A percentile compares a stretch with the other conserved stretches of the same genome.
phyloP scores from a whole-genome alignment of 1,140 invertebrate species.

The Drosophila leontia region DNA sequence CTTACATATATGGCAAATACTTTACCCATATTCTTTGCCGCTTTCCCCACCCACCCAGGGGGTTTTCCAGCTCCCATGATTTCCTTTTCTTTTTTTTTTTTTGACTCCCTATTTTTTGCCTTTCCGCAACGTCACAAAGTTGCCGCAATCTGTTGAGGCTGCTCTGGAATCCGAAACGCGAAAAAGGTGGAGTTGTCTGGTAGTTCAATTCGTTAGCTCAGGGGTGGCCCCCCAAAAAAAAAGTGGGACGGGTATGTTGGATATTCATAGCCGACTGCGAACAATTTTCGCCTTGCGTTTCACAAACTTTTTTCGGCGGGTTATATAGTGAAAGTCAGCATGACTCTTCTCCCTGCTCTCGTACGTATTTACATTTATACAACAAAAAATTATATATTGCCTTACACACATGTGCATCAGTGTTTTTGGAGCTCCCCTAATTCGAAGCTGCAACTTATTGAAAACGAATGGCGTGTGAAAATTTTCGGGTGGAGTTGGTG shows the following conservation, averaged over 20 bases:
- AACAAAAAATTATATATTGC: conserved; percentile 21
- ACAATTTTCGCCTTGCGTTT: conserved; percentile 72
- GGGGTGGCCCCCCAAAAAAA: conserved; percentile 14
- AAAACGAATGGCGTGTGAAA: conserved; percentile 81
- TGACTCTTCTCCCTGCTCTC: conserved; percentile 51
- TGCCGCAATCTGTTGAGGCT: conserved; percentile 70
- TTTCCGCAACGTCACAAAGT: conserved; percentile 61
- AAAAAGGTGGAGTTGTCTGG: conserved; percentile 77
- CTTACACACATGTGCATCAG: conserved; percentile 25
- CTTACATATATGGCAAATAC: conserved; percentile 32
- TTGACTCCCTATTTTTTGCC: conserved; percentile 13
- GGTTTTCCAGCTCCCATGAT: conserved; percentile 41
- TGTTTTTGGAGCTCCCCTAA: conserved; percentile 60
- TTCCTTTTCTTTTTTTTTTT: conserved; percentile 8
- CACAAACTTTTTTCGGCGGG: conserved; percentile 62
- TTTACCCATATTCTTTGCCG: conserved; percentile 57
- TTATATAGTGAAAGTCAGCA: conserved; percentile 64
- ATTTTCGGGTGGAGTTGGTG: conserved; percentile 21
- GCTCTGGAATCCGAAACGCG: conserved; percentile 54
- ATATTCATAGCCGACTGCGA: conserved; percentile 57
- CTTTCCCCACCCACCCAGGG: conserved; percentile 33
- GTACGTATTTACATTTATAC: conserved; percentile 41
- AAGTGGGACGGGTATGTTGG: not conserved
- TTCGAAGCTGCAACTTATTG: conserved; percentile 71
- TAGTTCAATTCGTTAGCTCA: conserved; percentile 78